A percentile compares a stretch with the other conserved stretches of the same genome.
Evolutionary conservation across 1,140 invertebrate species (phyloP).

Genomic region (Ips typographus): DNA sequence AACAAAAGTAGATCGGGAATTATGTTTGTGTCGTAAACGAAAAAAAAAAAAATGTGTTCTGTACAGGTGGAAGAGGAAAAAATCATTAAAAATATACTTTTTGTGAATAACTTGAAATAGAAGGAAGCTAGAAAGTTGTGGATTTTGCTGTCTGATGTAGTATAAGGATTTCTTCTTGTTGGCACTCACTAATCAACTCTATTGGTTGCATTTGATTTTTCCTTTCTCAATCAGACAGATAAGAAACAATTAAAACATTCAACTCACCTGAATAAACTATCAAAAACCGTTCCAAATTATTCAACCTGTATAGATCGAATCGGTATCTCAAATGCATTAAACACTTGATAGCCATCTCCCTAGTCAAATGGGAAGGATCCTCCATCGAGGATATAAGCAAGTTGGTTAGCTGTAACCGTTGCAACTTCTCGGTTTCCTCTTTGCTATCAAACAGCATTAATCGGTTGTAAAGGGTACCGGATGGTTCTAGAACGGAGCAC

Average conservation of each 20-base stretch:
- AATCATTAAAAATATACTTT: no score
- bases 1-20: no score
- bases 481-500: slow-evolving; percentile 51
- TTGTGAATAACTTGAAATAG: no score
- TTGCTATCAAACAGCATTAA: background rate
- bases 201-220: no score
- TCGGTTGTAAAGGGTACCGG: no score
- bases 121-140: no score
- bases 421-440: background rate
- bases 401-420: background rate
- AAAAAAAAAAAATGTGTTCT: no score
- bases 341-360: background rate
- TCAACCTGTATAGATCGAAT: background rate
- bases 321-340: background rate
- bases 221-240: background rate
- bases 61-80: no score
- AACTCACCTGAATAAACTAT: slow-evolving; percentile 3
- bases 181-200: no score
- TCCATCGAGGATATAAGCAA: background rate
- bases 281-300: slow-evolving; percentile 1
- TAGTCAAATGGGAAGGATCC: background rate
- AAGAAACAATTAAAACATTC: background rate
- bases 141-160: no score
- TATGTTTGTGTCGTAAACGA: no score
- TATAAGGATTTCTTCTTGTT: no score